Base-by-base conservation (phyloP, 92 coral and sea anemone genomes). In the Meandrina meandrites region DNA sequence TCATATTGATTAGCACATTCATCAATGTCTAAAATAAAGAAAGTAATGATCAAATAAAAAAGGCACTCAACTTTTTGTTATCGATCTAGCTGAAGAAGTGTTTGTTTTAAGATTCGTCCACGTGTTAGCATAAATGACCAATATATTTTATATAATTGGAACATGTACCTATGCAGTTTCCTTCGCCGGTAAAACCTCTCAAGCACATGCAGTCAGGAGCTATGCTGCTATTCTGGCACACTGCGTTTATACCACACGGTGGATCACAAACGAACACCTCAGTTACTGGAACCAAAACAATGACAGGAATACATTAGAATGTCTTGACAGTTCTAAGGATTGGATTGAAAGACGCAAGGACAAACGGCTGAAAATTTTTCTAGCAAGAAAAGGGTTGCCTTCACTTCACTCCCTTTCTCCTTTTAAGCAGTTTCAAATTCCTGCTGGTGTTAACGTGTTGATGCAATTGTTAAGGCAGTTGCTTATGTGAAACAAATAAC, bases 21-120 rank as follows among this genome's bases (percentile, higher is more conserved):
- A 37, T 91, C 87, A n/a, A 91, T 76, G 79, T 91, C 94, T 91
- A 81, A 19, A 68, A 67, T 7, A 18, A 5, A 22, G 75, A 36
- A 56, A 7, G 9, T 2, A 21, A 10, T n/a, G 28, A 47, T 42
- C 1, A n/a, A 45, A 77, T 27, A 21, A n/a, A 67, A 68, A 81
- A 14, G 27, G 21, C 9, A 14, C 18, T 13, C 14, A 34, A 42
- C n/a, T 24, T 42, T 12, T n/a, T 13, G 6, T 7, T 64, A n/a
- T 64, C 16, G 69, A n/a, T 24, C 69, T 15, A 64, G 24, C 10
- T 7, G 35, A 11, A 5, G 71, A 48, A 4, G 53, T 12, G 53
- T 27, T 34, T 10, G 4, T 28, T 11, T 24, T 24, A 19, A n/a
- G 3, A 16, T 0, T 40, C 30, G 4, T 36, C 14, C 10, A 79